Evolutionary conservation across 2,888 invertebrate species (phyloP).

Genomic region (Keiferia lycopersicella): DNA sequence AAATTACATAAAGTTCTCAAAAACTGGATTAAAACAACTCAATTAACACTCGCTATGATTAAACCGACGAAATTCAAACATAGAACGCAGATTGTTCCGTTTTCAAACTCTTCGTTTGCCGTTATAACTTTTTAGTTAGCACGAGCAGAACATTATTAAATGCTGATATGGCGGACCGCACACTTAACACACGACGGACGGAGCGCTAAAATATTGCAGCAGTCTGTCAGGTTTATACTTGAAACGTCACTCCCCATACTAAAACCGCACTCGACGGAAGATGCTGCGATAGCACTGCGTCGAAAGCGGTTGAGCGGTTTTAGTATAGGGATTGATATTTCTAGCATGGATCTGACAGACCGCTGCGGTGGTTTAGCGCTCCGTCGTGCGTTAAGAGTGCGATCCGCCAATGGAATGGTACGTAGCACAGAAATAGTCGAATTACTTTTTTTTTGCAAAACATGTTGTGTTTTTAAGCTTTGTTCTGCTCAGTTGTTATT

Average conservation of each 20-base stretch:
- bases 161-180: slow-evolving; percentile 23
- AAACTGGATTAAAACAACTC: slow-evolving; percentile 15
- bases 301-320: no score
- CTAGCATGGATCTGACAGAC: no score
- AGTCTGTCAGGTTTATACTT: no score
- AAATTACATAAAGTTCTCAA: background rate
- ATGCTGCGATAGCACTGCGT: no score
- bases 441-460: slow-evolving; percentile 24
- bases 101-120: slow-evolving; percentile 22
- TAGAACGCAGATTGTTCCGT: slow-evolving; percentile 30
- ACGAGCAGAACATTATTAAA: slow-evolving; percentile 30
- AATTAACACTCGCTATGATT: slow-evolving; percentile 19
- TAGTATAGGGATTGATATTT: no score
- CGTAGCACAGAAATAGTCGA: slow-evolving; percentile 13
- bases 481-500: slow-evolving; percentile 23
- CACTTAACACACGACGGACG: no score
- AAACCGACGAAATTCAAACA: slow-evolving; percentile 21
- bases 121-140: slow-evolving; percentile 28
- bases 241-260: no score
- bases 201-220: no score
- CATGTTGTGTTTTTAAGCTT: slow-evolving; percentile 27
- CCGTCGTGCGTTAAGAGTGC: no score
- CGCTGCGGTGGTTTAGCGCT: no score
- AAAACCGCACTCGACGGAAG: no score
- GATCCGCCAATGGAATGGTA: background rate